Evolutionary conservation across 1,140 invertebrate genomes (phyloP), one percentile per base, ranked within the genome.

Genomic region (Babylonia areolata): DNA sequence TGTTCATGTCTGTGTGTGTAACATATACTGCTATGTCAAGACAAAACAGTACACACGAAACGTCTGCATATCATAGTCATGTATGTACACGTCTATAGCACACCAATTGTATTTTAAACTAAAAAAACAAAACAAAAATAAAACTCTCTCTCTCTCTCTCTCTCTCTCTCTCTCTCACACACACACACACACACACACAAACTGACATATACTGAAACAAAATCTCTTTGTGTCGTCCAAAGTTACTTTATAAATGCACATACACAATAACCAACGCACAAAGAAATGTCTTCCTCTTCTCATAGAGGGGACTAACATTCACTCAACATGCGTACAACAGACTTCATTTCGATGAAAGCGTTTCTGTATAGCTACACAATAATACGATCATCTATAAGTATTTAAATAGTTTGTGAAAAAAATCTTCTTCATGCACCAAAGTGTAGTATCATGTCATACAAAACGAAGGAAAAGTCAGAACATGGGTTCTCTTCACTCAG

Each of bases 41-140:
- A n/a, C 58, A 64, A 64, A 51, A 17, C 17, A 51, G 17, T 51
- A 51, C 46, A 51, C 46, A 17, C 46, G 17, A 9, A 51, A 51
- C 17, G 46, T 51, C 58, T n/a, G 28, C 58, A 64, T 23, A 64
- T 64, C 5, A 23, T 64, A 64, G 15, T 64, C 15, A 12, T 64
- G 58, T 64, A 64, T 64, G 58, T 64, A 64, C 58, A 64, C 58
- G 58, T 64, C 23, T 64, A 64, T 64, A 64, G 58, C 58, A 64
- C 58, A 64, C 28, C 5, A 64, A 20, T 12, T 64, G n/a, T 64
- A 64, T 64, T 64, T 12, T 51, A 2, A 12, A 51, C 17, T 64
- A 1, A 28, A n/a, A n/a, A 64, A 28, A 64, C n/a, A 64, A 64
- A 64, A 20, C 58, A 64, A 64, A 64, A 64, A n/a, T n/a, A n/a